phyloP scores from a whole-genome alignment of 2,888 invertebrate species.

The Nymphalis c-album region DNA sequence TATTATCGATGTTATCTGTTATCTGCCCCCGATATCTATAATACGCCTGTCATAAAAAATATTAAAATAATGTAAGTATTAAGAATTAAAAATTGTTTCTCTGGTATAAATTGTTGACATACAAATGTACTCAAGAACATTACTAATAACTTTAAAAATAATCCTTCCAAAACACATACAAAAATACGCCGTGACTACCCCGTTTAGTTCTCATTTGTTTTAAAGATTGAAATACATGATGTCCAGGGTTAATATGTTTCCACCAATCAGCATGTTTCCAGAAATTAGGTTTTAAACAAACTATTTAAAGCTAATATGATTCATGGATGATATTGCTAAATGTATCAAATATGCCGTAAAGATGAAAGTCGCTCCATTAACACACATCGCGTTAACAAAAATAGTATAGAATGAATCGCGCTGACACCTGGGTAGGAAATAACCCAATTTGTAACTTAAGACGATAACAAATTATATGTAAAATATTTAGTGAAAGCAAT shows the following conservation, averaged over 20 bases:
- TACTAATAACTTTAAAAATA: too few species aligned
- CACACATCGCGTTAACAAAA: slow-evolving; percentile 25
- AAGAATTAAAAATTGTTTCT: too few species aligned
- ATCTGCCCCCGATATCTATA: slow-evolving; percentile 4
- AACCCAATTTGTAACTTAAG: slow-evolving; percentile 8
- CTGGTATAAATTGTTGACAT: too few species aligned
- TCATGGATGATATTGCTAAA: slow-evolving; percentile 26
- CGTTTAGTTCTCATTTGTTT: too few species aligned
- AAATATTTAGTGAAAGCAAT: neutral
- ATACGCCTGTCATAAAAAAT: slow-evolving; percentile 15
- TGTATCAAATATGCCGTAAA: slow-evolving; percentile 31
- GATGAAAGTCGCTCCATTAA: slow-evolving; percentile 34
- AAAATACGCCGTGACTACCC: too few species aligned
- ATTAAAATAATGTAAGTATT: neutral
- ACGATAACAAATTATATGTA: neutral
- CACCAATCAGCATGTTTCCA: neutral
- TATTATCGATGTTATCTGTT: slow-evolving; percentile 5
- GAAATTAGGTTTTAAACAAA: neutral
- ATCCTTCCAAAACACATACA: too few species aligned
- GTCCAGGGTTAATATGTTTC: neutral
- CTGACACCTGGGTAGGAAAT: slow-evolving; percentile 18
- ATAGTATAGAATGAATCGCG: slow-evolving; percentile 12
- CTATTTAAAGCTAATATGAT: slow-evolving; percentile 4
- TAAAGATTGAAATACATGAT: too few species aligned
- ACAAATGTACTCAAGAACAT: too few species aligned